Evolutionary conservation across 2,888 invertebrate genomes (phyloP).

Genomic region (Lordiphosa andalusiaca): DNA sequence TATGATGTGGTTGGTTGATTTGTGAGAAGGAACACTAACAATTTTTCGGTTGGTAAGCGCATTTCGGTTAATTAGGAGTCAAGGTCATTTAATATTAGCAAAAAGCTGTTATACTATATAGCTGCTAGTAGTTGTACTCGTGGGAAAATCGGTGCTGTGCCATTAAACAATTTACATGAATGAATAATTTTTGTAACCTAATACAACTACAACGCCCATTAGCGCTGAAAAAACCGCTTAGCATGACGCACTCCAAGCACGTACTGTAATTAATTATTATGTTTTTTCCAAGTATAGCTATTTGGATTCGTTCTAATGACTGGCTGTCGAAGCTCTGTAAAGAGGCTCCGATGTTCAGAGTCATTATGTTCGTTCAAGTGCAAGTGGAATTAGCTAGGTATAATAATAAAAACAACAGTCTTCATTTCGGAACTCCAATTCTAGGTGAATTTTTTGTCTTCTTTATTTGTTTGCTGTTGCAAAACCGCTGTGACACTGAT

Average conservation of each 20-base stretch:
- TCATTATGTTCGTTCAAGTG: conserved; percentile 47
- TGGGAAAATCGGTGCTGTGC: conserved; percentile 55
- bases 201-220: conserved; percentile 20
- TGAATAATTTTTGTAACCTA: conserved; percentile 41
- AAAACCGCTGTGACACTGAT: background rate
- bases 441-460: conserved; percentile 9
- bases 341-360: conserved; percentile 13
- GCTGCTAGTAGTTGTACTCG: conserved; percentile 26
- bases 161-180: conserved; percentile 52
- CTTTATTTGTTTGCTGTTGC: conserved; percentile 2
- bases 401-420: conserved; percentile 16
- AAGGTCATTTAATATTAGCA: conserved; percentile 43
- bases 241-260: conserved; percentile 35
- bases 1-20: conserved; percentile 43
- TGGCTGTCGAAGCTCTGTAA: conserved; percentile 19
- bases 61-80: conserved; percentile 32
- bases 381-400: conserved; percentile 51
- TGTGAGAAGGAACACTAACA: conserved; percentile 30
- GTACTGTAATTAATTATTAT: conserved; percentile 31
- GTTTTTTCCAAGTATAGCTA: conserved; percentile 14
- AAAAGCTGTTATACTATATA: conserved; percentile 3
- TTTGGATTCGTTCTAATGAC: conserved; percentile 22
- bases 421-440: conserved; percentile 34
- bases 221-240: conserved; percentile 22
- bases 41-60: conserved; percentile 13